A percentile compares a stretch with the other conserved stretches of the same genome.
Conservation (phyloP, 2,113 vertebrate genomes). For the Pangasianodon gigas region DNA sequence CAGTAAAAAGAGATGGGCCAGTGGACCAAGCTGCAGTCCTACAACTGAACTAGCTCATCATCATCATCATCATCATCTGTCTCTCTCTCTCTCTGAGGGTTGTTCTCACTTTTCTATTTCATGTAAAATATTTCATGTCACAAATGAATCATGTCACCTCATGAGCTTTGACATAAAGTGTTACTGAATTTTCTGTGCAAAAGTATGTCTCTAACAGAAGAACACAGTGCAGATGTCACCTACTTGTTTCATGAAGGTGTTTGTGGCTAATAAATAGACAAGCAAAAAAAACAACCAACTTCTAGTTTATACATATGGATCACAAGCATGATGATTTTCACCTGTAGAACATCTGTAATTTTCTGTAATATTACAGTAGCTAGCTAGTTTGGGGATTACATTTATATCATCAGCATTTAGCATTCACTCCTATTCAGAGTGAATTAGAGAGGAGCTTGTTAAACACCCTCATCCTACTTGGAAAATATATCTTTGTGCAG, state of each 20-base stretch:
- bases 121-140: neutral
- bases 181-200: neutral
- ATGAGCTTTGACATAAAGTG: neutral
- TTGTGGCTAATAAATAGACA: neutral
- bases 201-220: neutral
- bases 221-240: neutral
- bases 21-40: constrained; percentile 6
- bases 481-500: neutral
- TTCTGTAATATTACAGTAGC: neutral
- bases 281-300: neutral
- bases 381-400: neutral
- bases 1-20: neutral
- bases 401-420: neutral
- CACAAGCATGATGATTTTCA: neutral
- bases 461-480: neutral
- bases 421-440: neutral
- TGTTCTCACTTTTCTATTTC: too few species aligned
- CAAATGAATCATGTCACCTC: neutral
- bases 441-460: neutral
- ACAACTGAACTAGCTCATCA: constrained; percentile 19
- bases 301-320: neutral
- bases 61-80: neutral
- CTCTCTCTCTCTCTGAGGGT: neutral
- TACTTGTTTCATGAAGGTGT: neutral
- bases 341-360: neutral